These are phyloP conservation scores for Monodelphis domestica DNA, from an alignment of 2,797 vertebrate genomes.

Conservation along the genomic window DNA sequence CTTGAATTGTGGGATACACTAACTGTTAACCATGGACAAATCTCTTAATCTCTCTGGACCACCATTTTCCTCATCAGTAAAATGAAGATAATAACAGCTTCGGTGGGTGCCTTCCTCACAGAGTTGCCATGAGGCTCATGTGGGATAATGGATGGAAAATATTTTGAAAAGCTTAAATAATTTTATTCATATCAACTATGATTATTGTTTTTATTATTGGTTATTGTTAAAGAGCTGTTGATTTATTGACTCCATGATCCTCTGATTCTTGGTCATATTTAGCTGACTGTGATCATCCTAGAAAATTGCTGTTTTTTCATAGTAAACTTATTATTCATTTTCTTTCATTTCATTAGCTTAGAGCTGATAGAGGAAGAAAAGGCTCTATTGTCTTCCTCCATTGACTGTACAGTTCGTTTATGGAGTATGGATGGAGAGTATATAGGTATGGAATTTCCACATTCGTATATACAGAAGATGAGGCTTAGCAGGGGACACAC, in stretches of 20 bases:
- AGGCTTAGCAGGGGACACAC: neutral
- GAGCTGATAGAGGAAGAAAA: slow-evolving; percentile 86
- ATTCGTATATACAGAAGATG: too few relatives aligned
- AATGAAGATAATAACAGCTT: too few relatives aligned
- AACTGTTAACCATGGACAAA: too few relatives aligned
- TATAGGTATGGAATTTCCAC: slow-evolving; percentile 74
- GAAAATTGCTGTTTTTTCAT: neutral
- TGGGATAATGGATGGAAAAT: neutral
- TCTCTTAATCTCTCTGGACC: too few relatives aligned
- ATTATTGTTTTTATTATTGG: neutral
- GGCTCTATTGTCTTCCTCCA: slow-evolving; percentile 86
- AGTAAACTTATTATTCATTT: neutral
- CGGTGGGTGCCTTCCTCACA: neutral
- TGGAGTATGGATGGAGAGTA: slow-evolving; percentile 85
- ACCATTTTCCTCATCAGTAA: too few relatives aligned
- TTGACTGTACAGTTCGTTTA: slow-evolving; percentile 83
- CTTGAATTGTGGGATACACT: too few relatives aligned
- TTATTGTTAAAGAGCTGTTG: neutral
- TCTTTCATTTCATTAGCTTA: slow-evolving; percentile 79
- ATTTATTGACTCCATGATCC: neutral
- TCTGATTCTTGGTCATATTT: neutral
- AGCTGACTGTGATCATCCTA: neutral
- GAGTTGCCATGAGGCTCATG: neutral
- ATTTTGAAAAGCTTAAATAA: neutral
- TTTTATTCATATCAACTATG: neutral